Conservation (phyloP, 2,888 invertebrate species). For the Tenthredo scrophulariae region DNA sequence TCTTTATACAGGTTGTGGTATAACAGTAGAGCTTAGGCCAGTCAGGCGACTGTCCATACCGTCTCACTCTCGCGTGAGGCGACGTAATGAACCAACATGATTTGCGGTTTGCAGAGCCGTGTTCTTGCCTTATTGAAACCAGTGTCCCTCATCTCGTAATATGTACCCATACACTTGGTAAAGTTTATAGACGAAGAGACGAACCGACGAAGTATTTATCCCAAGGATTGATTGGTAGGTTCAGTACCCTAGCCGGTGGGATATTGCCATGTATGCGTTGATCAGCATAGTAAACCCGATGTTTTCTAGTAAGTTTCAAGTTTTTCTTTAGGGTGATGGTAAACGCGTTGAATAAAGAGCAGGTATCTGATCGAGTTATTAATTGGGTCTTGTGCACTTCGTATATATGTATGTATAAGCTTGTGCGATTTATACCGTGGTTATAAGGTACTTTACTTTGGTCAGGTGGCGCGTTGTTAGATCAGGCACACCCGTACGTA, state of each 20-base stretch:
- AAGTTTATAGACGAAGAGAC: not conserved
- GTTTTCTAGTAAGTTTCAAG: conserved; percentile 25
- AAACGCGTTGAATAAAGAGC: conserved; percentile 23
- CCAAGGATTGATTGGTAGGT: conserved; percentile 28
- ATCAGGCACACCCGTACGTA: not conserved
- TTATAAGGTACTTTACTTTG: not conserved
- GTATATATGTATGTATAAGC: not conserved
- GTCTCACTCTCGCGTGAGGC: conserved; percentile 71
- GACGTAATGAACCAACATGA: conserved; percentile 77
- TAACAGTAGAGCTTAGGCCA: conserved; percentile 16
- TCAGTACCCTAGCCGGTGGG: not conserved
- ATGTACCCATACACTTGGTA: conserved; percentile 43
- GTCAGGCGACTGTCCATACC: not conserved
- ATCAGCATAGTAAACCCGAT: conserved; percentile 1
- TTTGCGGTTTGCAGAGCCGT: conserved; percentile 74
- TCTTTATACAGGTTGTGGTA: conserved; percentile 17
- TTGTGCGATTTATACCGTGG: conserved; percentile 9
- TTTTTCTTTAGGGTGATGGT: not conserved
- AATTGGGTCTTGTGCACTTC: conserved; percentile 8
- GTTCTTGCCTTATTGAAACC: conserved; percentile 77
- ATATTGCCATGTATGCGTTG: conserved; percentile 11
- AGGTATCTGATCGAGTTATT: conserved; percentile 38
- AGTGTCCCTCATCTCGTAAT: conserved; percentile 72
- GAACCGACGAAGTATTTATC: not conserved
- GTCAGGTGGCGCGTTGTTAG: not conserved